These are phyloP conservation scores for Volucella zonaria DNA, from an alignment of 2,888 invertebrate genomes.

Conservation along the genomic window DNA sequence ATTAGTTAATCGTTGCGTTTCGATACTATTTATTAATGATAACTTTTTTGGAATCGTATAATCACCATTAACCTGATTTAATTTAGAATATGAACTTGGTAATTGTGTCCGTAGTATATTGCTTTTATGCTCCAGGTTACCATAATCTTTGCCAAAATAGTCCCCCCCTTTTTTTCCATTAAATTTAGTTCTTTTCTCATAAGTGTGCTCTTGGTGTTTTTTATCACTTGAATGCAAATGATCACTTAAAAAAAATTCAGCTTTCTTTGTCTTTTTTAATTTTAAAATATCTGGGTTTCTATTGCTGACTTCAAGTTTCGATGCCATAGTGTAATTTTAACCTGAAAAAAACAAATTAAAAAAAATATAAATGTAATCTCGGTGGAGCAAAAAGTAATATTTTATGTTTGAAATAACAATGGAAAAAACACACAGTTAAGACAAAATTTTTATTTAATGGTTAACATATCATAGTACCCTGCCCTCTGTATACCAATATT, in stretches of 20 bases:
- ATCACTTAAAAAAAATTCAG: background rate
- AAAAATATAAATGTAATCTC: background rate
- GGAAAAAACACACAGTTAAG: too few relatives aligned
- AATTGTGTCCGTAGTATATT: background rate
- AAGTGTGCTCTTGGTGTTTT: background rate
- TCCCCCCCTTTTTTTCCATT: background rate
- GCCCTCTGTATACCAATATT: too few relatives aligned
- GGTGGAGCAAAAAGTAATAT: background rate
- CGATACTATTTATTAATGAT: background rate
- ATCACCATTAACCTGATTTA: constrained; percentile 1
- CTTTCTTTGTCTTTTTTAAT: constrained; percentile 1
- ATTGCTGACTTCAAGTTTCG: constrained; percentile 47
- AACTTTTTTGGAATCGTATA: background rate
- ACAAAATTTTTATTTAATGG: too few relatives aligned
- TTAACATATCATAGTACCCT: too few relatives aligned
- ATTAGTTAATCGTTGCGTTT: background rate
- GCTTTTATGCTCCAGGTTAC: background rate
- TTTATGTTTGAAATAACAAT: too few relatives aligned
- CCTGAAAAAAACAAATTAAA: constrained; percentile 32
- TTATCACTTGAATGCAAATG: background rate
- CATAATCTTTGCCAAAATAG: constrained; percentile 1
- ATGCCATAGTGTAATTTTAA: constrained; percentile 58
- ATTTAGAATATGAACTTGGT: constrained; percentile 5
- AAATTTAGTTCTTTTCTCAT: background rate
- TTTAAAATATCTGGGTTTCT: constrained; percentile 37